Evolutionary conservation across 2,888 invertebrate genomes (phyloP).

Genomic region (Carterocephalus palaemon): DNA sequence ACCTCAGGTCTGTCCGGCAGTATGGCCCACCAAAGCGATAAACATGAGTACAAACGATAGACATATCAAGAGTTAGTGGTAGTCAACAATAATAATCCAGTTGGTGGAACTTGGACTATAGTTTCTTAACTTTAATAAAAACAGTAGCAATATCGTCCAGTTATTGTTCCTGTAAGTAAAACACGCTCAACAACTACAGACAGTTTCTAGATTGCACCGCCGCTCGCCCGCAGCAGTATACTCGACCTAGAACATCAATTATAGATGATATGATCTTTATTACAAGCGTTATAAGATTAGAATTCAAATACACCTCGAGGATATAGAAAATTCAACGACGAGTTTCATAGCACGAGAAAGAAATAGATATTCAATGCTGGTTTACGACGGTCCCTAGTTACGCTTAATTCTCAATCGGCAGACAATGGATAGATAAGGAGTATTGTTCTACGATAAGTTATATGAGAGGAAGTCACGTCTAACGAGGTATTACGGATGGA

Average conservation of each 20-base stretch:
- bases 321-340: not conserved
- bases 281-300: not conserved
- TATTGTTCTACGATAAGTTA: too few relatives aligned
- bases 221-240: conserved; percentile 2
- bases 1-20: too few relatives aligned
- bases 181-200: conserved; percentile 11
- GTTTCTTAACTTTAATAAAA: conserved; percentile 18
- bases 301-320: not conserved
- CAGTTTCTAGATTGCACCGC: conserved; percentile 8
- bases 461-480: too few relatives aligned
- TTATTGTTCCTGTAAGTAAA: conserved; percentile 9
- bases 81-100: conserved; percentile 1
- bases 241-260: conserved; percentile 9
- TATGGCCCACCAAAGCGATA: too few relatives aligned
- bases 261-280: not conserved
- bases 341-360: not conserved
- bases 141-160: conserved; percentile 16
- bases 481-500: too few relatives aligned
- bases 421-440: too few relatives aligned
- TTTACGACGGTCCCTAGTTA: not conserved
- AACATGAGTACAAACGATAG: too few relatives aligned
- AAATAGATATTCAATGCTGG: not conserved
- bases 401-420: too few relatives aligned
- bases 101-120: not conserved
- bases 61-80: too few relatives aligned